A percentile compares a stretch with the other conserved stretches of the same genome.
These are phyloP conservation scores for Gymnarchus niloticus DNA, from an alignment of 2,113 vertebrate species.

Conservation along the genomic window DNA sequence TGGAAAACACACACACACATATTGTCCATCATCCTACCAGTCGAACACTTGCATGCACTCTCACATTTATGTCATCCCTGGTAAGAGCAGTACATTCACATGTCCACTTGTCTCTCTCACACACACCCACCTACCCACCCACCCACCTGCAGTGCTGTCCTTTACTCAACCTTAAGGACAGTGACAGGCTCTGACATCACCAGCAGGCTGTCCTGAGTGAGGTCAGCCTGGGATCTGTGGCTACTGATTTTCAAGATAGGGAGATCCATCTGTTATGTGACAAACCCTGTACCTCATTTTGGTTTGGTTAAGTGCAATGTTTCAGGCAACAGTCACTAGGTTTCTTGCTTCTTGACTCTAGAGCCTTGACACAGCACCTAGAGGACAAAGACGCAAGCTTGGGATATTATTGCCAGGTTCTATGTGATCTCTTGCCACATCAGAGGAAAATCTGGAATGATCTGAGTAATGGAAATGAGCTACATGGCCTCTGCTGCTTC, in stretches of 20 bases:
- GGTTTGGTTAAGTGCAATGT: too few relatives aligned
- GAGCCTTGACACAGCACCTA: background rate
- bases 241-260: background rate
- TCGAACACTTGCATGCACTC: background rate
- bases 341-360: background rate
- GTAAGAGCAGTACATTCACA: background rate
- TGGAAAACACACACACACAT: background rate
- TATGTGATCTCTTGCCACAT: background rate
- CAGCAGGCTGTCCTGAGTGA: background rate
- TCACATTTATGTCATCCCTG: background rate
- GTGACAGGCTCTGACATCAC: background rate
- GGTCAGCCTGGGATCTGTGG: background rate
- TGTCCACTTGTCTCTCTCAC: background rate
- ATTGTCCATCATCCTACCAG: background rate
- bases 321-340: background rate
- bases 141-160: background rate
- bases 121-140: background rate
- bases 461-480: background rate
- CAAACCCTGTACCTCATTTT: background rate
- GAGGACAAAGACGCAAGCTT: background rate
- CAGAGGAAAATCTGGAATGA: background rate
- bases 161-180: background rate
- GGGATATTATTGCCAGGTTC: background rate
- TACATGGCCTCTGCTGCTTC: background rate
- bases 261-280: background rate